A percentile compares a stretch with the other conserved stretches of the same genome.
Conservation (phyloP, 1,140 invertebrate species). For the Cataglyphis hispanica region DNA sequence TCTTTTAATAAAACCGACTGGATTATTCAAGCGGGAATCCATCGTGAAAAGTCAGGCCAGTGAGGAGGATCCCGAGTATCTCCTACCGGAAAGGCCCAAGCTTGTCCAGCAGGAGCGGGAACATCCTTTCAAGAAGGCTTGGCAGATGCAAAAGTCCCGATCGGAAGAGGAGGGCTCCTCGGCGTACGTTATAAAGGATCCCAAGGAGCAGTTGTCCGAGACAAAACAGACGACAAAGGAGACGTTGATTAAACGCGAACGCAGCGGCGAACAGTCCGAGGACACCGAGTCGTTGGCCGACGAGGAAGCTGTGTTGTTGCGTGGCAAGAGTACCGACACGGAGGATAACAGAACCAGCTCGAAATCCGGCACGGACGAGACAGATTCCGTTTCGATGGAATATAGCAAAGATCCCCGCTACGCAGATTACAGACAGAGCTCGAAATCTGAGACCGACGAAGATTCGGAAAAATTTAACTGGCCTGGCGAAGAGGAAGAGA, state of each 20-base stretch:
- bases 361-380: slow-evolving; percentile 64
- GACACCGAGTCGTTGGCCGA: slow-evolving; percentile 50
- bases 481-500: slow-evolving; percentile 77
- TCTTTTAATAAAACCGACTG: slow-evolving; percentile 58
- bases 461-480: slow-evolving; percentile 73
- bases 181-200: slow-evolving; percentile 80
- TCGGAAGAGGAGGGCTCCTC: slow-evolving; percentile 84
- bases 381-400: slow-evolving; percentile 56
- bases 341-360: slow-evolving; percentile 65
- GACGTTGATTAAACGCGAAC: slow-evolving; percentile 18
- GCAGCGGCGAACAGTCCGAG: slow-evolving; percentile 60
- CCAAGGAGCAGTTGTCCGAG: slow-evolving; percentile 69
- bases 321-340: slow-evolving; percentile 50
- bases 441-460: slow-evolving; percentile 68
- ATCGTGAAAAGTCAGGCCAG: slow-evolving; percentile 85
- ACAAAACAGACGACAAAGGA: slow-evolving; percentile 58
- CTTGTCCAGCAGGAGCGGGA: slow-evolving; percentile 84
- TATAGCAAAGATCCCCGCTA: slow-evolving; percentile 18
- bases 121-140: slow-evolving; percentile 85
- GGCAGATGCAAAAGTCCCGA: slow-evolving; percentile 85
- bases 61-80: slow-evolving; percentile 85
- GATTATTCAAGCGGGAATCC: slow-evolving; percentile 84
- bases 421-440: slow-evolving; percentile 38
- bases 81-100: slow-evolving; percentile 84
- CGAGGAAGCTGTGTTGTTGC: slow-evolving; percentile 54